A percentile compares a stretch with the other conserved stretches of the same genome.
phyloP scores from a whole-genome alignment of 35 echinoderm and acorn worm genomes.

The Patiria miniata region DNA sequence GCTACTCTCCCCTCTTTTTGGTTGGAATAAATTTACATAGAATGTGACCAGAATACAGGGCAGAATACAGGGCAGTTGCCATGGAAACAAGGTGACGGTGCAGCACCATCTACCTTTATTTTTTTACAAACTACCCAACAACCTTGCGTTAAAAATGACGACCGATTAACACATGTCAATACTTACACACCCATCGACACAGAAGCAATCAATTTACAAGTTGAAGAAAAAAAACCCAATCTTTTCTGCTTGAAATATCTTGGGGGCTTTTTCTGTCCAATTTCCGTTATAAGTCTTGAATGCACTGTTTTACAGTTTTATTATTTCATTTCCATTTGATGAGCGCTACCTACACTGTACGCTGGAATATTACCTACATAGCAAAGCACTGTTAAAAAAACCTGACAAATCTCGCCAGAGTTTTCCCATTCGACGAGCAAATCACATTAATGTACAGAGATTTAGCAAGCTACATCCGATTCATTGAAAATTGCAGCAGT shows the following conservation, averaged over 20 bases:
- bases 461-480: background rate
- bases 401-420: background rate
- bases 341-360: background rate
- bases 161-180: too few relatives aligned
- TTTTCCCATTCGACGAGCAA: background rate
- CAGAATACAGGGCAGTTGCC: too few relatives aligned
- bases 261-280: too few relatives aligned
- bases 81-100: too few relatives aligned
- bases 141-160: too few relatives aligned
- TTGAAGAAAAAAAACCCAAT: too few relatives aligned
- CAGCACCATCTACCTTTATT: too few relatives aligned
- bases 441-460: slow-evolving; percentile 1
- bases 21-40: slow-evolving; percentile 5
- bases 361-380: background rate
- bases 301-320: background rate
- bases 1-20: too few relatives aligned
- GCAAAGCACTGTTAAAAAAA: background rate
- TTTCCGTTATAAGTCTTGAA: background rate
- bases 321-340: background rate
- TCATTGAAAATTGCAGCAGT: background rate
- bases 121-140: too few relatives aligned
- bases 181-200: too few relatives aligned
- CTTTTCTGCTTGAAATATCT: too few relatives aligned
- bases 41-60: slow-evolving; percentile 14
- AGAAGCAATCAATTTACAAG: too few relatives aligned